A percentile compares a stretch with the other conserved stretches of the same genome.
These are phyloP conservation scores for Petroica traversi DNA, from an alignment of 2,113 vertebrate genomes.

Conservation along the genomic window DNA sequence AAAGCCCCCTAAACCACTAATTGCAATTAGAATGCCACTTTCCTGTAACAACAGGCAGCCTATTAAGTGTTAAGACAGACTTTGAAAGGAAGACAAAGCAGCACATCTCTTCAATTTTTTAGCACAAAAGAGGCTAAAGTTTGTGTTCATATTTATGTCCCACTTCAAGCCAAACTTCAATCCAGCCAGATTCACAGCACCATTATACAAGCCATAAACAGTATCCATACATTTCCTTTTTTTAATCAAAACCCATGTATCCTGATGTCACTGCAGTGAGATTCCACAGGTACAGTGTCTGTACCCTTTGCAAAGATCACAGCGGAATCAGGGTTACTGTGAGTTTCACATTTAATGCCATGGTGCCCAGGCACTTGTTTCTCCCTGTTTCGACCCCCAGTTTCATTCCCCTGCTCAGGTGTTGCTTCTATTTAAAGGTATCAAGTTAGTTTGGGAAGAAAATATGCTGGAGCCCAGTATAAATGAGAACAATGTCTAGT, in stretches of 20 bases:
- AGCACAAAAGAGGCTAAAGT: not conserved
- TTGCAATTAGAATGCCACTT: not conserved
- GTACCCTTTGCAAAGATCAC: not conserved
- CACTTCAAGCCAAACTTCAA: not conserved
- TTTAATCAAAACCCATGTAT: not conserved
- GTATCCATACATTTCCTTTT: not conserved
- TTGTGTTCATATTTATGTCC: not conserved
- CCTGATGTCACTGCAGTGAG: not conserved
- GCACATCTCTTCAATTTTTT: not conserved
- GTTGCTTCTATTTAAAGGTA: not conserved
- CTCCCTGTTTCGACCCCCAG: not conserved
- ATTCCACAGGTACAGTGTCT: not conserved
- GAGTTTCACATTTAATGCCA: not conserved
- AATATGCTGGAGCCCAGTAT: not conserved
- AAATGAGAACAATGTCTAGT: conserved; percentile 13
- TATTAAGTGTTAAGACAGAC: not conserved
- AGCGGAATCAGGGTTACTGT: not conserved
- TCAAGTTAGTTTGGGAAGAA: not conserved
- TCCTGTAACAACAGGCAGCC: not conserved
- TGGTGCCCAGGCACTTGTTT: not conserved
- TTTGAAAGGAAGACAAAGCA: not conserved
- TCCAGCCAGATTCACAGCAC: not conserved
- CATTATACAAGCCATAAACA: not conserved
- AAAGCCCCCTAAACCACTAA: not conserved
- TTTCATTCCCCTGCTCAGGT: not conserved